Base-by-base conservation (phyloP, 2,888 invertebrate species). In the Candidula unifasciata region DNA sequence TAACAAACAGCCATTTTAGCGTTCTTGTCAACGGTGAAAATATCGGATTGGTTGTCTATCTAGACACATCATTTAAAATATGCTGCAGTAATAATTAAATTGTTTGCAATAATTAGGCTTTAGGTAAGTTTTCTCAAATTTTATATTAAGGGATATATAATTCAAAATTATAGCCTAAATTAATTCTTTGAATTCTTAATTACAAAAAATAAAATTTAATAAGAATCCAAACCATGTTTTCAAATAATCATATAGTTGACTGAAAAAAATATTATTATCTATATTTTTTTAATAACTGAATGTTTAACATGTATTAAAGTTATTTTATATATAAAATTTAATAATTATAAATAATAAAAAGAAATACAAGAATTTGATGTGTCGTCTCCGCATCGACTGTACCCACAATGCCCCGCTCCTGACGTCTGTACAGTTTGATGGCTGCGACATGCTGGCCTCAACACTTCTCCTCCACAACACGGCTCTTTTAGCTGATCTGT, bases 391-490 rank as follows among this genome's bases (percentile, higher is more conserved):
- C n/a, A 8, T 68, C 27, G 68, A 44, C 3, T 18, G 6, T 69
- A 82, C 83, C 83, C 83, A 83, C 71, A 83, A 80, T 66, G 6
- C 80, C 60, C 35, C 44, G 44, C 44, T 27, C 44, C 21, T 33
- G 21, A 57, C 84, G 73, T 80, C 57, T 76, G 66, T 64, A 80
- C 54, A 57, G 84, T 68, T 76, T 37, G 80, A 84, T 84, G 84
- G 84, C 84, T 80, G 76, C 77, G 68, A 54, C 84, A 80, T 84
- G 84, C 80, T 52, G 74, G n/a, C 69, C 27, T 57, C 57, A 33
- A 60, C 27, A 69, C 71, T 35, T 54, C 68, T 10, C 30, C 60
- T 37, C 57, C 10, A 71, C 57, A 76, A 66, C 52, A 33, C 68
- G 82, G 77, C 68, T 52, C 16, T 35, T 33, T 24, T 60, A 30